Evolutionary conservation across 2,113 vertebrate species (phyloP).

Genomic region (Lathamus discolor): DNA sequence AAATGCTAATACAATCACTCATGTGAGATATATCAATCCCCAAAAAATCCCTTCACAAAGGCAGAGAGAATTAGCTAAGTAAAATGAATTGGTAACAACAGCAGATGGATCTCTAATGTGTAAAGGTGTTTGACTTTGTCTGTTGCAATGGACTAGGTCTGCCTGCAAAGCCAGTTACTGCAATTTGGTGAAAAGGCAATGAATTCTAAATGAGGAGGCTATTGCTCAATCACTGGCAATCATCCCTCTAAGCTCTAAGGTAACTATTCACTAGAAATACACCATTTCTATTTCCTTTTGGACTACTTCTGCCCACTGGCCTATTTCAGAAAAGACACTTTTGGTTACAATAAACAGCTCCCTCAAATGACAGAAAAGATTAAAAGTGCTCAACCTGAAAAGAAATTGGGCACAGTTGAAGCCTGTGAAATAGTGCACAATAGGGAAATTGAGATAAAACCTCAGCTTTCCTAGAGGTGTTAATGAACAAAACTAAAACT

Average conservation of each 20-base stretch:
- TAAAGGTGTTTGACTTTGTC: background rate
- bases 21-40: background rate
- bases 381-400: background rate
- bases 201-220: background rate
- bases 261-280: background rate
- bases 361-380: background rate
- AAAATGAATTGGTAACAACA: background rate
- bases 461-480: background rate
- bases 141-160: rapidly evolving
- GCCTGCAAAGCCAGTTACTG: background rate
- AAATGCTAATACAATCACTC: background rate
- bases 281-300: background rate
- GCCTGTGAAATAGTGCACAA: background rate
- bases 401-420: background rate
- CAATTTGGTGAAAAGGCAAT: background rate
- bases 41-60: background rate
- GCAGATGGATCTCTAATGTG: rapidly evolving
- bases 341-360: background rate
- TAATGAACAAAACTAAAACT: background rate
- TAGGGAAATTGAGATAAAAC: background rate
- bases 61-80: background rate
- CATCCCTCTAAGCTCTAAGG: background rate
- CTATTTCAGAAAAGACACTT: background rate
- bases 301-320: background rate
- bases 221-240: background rate